Percentiles rank a stretch among this genome's conserved stretches.
Evolutionary conservation across 2,888 invertebrate species (phyloP).

Genomic region (Adela reaumurella): DNA sequence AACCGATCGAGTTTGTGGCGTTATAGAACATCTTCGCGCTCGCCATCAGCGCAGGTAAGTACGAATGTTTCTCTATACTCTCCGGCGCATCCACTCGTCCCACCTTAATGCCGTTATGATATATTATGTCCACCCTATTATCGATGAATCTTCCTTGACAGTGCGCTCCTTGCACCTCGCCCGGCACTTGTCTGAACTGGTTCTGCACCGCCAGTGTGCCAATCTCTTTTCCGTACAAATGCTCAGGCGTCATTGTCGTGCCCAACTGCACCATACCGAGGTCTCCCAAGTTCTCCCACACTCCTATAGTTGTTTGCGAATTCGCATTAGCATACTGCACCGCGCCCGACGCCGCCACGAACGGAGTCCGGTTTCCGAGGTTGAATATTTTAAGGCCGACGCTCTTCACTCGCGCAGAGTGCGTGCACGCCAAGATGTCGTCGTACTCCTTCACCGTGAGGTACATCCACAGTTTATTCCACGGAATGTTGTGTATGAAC

Average conservation of each 20-base stretch:
- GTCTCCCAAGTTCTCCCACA: conserved; percentile 5
- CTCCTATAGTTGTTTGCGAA: conserved; percentile 7
- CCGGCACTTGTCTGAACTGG: not conserved
- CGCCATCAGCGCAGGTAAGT: conserved; percentile 3
- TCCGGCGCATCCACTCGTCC: not conserved
- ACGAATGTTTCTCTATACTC: conserved; percentile 1
- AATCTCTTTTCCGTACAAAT: conserved; percentile 1
- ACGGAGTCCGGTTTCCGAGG: conserved; percentile 6
- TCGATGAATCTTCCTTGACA: too few relatives aligned
- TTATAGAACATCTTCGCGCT: conserved; percentile 3
- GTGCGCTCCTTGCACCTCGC: not conserved
- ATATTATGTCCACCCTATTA: too few relatives aligned
- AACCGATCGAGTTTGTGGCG: conserved; percentile 6
- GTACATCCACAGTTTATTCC: conserved; percentile 3
- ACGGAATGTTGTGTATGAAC: conserved; percentile 3
- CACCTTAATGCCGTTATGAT: too few relatives aligned
- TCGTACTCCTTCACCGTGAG: not conserved
- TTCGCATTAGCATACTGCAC: conserved; percentile 5
- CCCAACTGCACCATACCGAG: conserved; percentile 1
- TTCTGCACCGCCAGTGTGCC: not conserved
- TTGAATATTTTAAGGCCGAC: conserved; percentile 3
- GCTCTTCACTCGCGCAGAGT: conserved; percentile 2
- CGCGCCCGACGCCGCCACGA: conserved; percentile 3
- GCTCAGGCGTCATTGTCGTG: not conserved
- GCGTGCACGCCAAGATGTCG: not conserved